Evolutionary conservation across 2,113 vertebrate genomes (phyloP), one percentile per base, ranked within the genome.

Genomic region (Kryptolebias marmoratus): DNA sequence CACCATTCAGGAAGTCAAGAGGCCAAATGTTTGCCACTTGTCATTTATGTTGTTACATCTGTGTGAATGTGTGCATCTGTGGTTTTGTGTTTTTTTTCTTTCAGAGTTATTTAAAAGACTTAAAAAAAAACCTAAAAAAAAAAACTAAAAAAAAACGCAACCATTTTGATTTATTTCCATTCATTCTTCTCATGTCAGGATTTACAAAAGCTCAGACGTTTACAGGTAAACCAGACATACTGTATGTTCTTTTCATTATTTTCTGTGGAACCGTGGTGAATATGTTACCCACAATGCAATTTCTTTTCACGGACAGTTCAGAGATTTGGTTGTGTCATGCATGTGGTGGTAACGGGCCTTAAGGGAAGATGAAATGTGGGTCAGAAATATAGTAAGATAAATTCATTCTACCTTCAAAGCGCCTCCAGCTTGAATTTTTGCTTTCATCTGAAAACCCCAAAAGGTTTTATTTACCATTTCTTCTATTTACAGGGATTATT

Each of bases 1-100:
- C 59, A 50, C 65, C 80, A 80, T 86, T 90, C 77, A 87, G 61
- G 71, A 69, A 80, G 59, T 57, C 4, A 59, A 75, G 76, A 80
- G 72, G 71, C 73, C 36, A 61, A 77, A 55, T 72, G 61, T 80
- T 79, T 75, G 68, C 61, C 45, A 13, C 73, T 61, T 72, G 79
- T 79, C 74, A 73, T 75, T 72, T 53, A 75, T 64, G 57, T 54
- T 36, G 6, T 59, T 73, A 75, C 58, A 39, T 16, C 39, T 18
- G n/a, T 52, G 15, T 66, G 18, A 31, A 3, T 55, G 3, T 55
- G 45, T 52, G 53, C 31, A 49, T 68, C 42, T 28, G 45, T 52
- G 11, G 1, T 42, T 71, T 49, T 52, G 15, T 57, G 32, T 52
- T 52, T 7, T 8, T 1, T 52, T 52, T n/a, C 18, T 52, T n/a